A percentile compares a stretch with the other conserved stretches of the same genome.
Evolutionary conservation across 2,113 vertebrate genomes (phyloP).

Genomic region (Ginglymostoma cirratum): DNA sequence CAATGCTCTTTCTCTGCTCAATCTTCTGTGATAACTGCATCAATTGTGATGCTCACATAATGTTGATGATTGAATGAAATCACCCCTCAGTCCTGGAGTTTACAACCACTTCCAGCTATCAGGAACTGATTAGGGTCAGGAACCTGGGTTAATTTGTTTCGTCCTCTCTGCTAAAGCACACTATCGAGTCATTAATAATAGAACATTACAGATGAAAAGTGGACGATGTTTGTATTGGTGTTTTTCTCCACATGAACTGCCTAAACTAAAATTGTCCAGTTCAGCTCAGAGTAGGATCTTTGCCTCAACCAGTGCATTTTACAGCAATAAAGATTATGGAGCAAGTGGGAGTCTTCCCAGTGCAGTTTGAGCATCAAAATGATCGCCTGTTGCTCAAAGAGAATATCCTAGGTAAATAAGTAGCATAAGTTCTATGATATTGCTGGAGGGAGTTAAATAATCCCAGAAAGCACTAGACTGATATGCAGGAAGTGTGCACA

Average conservation of each 20-base stretch:
- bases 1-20: not conserved
- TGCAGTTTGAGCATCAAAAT: not conserved
- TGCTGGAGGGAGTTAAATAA: not conserved
- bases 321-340: not conserved
- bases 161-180: not conserved
- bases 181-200: not conserved
- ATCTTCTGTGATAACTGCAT: not conserved
- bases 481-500: not conserved
- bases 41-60: not conserved
- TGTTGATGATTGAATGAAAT: not conserved
- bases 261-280: not conserved
- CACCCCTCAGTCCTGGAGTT: not conserved
- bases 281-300: not conserved
- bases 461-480: not conserved
- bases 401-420: not conserved
- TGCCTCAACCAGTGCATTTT: not conserved
- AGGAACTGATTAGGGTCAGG: not conserved
- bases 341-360: not conserved
- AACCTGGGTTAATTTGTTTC: constrained; percentile 18
- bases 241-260: not conserved
- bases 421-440: not conserved
- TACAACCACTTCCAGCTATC: not conserved
- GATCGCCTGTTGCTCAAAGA: not conserved
- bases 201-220: not conserved
- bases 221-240: not conserved